Evolutionary conservation across 1,140 invertebrate species (phyloP), one percentile per base, ranked within the genome.

Genomic region (Drosophila kepulauana): DNA sequence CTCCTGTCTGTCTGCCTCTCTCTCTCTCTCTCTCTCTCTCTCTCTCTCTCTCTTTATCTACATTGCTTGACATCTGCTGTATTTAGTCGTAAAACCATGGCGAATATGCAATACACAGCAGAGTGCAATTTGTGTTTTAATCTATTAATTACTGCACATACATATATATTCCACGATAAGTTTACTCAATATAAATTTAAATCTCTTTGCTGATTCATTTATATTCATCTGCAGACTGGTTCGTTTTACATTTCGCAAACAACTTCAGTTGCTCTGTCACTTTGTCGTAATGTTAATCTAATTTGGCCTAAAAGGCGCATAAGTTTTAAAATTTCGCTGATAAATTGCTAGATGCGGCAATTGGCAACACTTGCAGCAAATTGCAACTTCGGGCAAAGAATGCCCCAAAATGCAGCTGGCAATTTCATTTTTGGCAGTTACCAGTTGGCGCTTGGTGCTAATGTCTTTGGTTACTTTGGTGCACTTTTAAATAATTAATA

Each of bases 401-500:
- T 38, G 67, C 45, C 56, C 35, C 20, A 59, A 67, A 61, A 13
- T 68, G 52, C 58, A 63, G 38, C 41, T 38, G 20, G 13, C 16
- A 30, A 8, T 49, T 20, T 25, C 68, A 13, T 30, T 61, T 13
- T 65, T 62, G 62, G 51, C 41, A 30, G 33, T 49, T 57, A 15
- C 1, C 15, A 10, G 11, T 46, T 20, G 69, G 15, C 20, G 64
- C 38, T 64, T 56, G 52, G 28, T 48, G 43, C 51, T 56, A 56
- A 45, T 74, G 20, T 69, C 25, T 61, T 43, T 35, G 33, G 15
- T 8, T 16, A 10, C 35, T 10, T 15, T 11, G 35, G 30, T 78
- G 66, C 74, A 73, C 49, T 75, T 56, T 63, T 79, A 52, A 63
- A 89, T 85, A 89, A 89, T 89, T 81, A 85, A 89, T 89, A 85